These are phyloP conservation scores for Otocyon megalotis DNA, from an alignment of 2,113 vertebrate species.

Conservation along the genomic window DNA sequence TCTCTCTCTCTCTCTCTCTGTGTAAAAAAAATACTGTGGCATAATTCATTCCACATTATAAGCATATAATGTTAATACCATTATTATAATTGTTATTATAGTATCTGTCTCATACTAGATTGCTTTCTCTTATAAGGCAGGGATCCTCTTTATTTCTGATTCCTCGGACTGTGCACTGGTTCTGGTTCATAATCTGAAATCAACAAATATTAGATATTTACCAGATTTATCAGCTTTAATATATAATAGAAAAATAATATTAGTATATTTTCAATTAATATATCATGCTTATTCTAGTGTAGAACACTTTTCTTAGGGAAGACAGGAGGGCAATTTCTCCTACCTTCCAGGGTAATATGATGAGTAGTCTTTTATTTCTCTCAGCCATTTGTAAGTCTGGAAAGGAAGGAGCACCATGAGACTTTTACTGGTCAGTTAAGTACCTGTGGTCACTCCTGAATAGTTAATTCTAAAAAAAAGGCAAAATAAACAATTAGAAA, in stretches of 20 bases:
- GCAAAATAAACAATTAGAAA: neutral
- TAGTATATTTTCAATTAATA: neutral
- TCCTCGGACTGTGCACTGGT: neutral
- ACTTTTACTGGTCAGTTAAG: neutral
- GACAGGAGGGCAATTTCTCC: neutral
- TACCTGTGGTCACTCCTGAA: neutral
- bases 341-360: neutral
- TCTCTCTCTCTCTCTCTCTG: neutral
- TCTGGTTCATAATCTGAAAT: neutral
- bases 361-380: neutral
- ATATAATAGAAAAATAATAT: neutral
- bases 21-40: neutral
- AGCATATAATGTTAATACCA: neutral
- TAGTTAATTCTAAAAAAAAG: conserved; percentile 2
- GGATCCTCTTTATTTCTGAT: neutral
- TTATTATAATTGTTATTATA: neutral
- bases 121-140: neutral
- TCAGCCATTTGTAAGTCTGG: neutral
- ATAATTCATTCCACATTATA: neutral
- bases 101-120: neutral
- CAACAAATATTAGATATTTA: neutral
- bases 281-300: neutral
- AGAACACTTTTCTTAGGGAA: neutral
- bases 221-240: neutral
- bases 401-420: neutral